These are phyloP conservation scores for Prunella strophiata DNA, from an alignment of 2,797 vertebrate species.

Conservation along the genomic window DNA sequence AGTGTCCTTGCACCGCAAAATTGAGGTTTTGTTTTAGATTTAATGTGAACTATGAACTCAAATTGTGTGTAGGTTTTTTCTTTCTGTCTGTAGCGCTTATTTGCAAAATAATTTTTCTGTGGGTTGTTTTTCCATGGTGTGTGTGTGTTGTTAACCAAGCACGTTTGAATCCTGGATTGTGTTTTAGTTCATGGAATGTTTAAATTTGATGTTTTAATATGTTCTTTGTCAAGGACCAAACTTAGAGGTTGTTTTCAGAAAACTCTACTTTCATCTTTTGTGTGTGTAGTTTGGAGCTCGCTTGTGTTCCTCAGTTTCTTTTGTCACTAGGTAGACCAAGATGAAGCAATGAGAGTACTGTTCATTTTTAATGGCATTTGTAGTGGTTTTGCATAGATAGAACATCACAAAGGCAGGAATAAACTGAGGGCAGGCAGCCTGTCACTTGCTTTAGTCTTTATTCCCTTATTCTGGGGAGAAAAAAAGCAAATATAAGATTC, in stretches of 20 bases:
- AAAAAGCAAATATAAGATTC: not conserved
- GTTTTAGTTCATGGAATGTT: not conserved
- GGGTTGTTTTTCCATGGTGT: not conserved
- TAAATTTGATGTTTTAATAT: not conserved
- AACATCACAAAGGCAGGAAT: not conserved
- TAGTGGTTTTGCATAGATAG: not conserved
- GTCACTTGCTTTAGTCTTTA: not conserved
- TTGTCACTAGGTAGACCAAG: not conserved
- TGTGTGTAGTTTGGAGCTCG: not conserved
- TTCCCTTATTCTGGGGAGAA: not conserved
- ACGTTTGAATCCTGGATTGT: not conserved
- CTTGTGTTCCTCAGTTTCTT: not conserved
- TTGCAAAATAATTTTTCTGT: not conserved
- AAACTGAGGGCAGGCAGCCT: not conserved
- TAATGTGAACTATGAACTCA: not conserved
- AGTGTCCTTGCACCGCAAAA: not conserved
- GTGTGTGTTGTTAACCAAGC: not conserved
- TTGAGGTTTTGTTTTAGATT: not conserved
- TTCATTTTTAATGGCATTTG: not conserved
- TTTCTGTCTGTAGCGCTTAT: not conserved
- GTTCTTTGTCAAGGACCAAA: not conserved
- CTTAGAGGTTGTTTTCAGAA: not conserved
- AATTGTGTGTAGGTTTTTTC: not conserved
- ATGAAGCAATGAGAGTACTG: not conserved
- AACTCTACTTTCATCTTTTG: not conserved